Base-by-base conservation (phyloP, 1,140 invertebrate genomes). In the Sarcophaga bullata region DNA sequence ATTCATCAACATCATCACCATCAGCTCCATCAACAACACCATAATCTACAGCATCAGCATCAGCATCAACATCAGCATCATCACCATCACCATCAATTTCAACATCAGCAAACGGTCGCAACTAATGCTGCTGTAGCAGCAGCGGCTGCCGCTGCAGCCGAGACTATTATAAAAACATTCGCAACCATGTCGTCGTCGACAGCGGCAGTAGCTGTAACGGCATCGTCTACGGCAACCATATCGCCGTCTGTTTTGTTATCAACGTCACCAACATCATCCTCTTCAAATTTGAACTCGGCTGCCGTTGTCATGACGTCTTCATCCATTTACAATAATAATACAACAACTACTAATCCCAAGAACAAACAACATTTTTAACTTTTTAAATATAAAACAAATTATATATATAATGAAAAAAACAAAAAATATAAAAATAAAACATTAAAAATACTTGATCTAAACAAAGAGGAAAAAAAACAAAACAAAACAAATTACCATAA, bases 141-240 rank as follows among this genome's bases (percentile, higher is more conserved):
- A 76, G 82, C 83, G 7, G 83, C 81, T 19, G 83, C 81, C 17
- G 81, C 80, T 62, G 82, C 82, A 83, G 84, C 84, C 80, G 85
- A 86, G 87, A 87, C 87, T 87, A 89, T 89, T 89, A 88, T 87
- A 83, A 87, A 85, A 84, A 83, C 82, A 83, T 83, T 83, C 73
- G 82, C 82, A 83, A 83, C 82, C 62, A 83, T 83, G 82, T 83
- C 82, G 75, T 83, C 82, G 80, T 80, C 82, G 19, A 17, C 75
- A 50, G 48, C 48, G 48, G 75, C 49, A 11, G 75, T 76, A 58
- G 54, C 62, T 9, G 17, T 68, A 68, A 68, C 62, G 10, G 62
- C 62, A 25, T 68, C 62, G 17, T 19, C 62, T 25, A 78, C 73
- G 73, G 73, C 73, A 15, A 48, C 73, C 48, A 76, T 76, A 13